Evolutionary conservation across 2,888 invertebrate genomes (phyloP).

Genomic region (Pterostichus niger): DNA sequence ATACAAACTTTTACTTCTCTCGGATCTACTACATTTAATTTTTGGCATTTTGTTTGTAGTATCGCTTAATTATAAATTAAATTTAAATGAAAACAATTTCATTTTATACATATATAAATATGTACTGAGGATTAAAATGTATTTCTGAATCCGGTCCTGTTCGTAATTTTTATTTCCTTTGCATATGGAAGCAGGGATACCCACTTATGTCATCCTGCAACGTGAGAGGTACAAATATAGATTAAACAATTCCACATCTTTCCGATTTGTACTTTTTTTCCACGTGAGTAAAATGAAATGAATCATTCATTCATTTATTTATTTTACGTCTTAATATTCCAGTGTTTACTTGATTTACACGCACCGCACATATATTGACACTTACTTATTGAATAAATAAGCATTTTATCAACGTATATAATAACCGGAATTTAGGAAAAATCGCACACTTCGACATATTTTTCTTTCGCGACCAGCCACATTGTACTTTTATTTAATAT

Average conservation of each 20-base stretch:
- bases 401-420: slow-evolving; percentile 42
- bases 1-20: no score
- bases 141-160: not conserved
- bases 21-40: no score
- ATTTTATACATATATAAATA: no score
- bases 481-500: no score
- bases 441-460: slow-evolving; percentile 8
- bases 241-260: slow-evolving; percentile 2
- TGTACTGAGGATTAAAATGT: no score
- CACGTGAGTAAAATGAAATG: slow-evolving; percentile 46
- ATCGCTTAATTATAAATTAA: no score
- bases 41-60: no score
- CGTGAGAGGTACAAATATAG: slow-evolving; percentile 23
- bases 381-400: slow-evolving; percentile 50
- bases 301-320: slow-evolving; percentile 59
- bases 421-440: slow-evolving; percentile 21
- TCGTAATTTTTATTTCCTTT: slow-evolving; percentile 9
- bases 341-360: slow-evolving; percentile 53
- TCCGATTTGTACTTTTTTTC: slow-evolving; percentile 7
- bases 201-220: slow-evolving; percentile 56
- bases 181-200: slow-evolving; percentile 50
- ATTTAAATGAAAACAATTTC: not conserved
- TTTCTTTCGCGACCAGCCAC: slow-evolving; percentile 1
- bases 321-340: slow-evolving; percentile 56
- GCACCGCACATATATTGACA: slow-evolving; percentile 34